Evolutionary conservation across 2,888 invertebrate genomes (phyloP).

Genomic region (Galeruca laticollis): DNA sequence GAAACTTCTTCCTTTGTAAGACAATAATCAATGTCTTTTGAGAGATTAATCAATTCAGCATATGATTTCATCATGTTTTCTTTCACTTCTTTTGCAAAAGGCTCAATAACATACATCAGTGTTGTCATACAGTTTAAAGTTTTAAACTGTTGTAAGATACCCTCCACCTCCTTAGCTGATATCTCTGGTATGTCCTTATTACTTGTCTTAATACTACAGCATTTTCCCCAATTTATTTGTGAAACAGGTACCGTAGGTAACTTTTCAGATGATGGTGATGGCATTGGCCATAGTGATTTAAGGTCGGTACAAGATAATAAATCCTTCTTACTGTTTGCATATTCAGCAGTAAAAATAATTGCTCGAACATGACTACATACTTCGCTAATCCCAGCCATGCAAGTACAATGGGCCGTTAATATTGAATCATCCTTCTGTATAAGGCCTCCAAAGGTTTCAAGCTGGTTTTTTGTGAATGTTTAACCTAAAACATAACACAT

Average conservation of each 20-base stretch:
- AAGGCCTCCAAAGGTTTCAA: neutral
- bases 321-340: constrained; percentile 26
- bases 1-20: constrained; percentile 22
- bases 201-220: neutral
- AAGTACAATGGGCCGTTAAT: constrained; percentile 15
- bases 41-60: neutral
- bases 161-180: neutral
- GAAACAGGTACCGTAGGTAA: neutral
- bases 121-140: constrained; percentile 4
- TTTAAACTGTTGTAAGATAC: neutral
- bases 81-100: neutral
- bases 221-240: constrained; percentile 18
- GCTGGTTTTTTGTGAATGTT: no score
- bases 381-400: constrained; percentile 41
- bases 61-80: constrained; percentile 5
- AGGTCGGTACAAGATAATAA: constrained; percentile 31
- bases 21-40: neutral
- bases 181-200: neutral
- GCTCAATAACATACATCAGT: neutral
- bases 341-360: constrained; percentile 29
- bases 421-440: neutral
- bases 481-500: neutral
- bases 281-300: constrained; percentile 19
- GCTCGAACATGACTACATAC: constrained; percentile 41
- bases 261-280: neutral